Conservation (phyloP, 2,797 vertebrate genomes). For the Allenopithecus nigroviridis region DNA sequence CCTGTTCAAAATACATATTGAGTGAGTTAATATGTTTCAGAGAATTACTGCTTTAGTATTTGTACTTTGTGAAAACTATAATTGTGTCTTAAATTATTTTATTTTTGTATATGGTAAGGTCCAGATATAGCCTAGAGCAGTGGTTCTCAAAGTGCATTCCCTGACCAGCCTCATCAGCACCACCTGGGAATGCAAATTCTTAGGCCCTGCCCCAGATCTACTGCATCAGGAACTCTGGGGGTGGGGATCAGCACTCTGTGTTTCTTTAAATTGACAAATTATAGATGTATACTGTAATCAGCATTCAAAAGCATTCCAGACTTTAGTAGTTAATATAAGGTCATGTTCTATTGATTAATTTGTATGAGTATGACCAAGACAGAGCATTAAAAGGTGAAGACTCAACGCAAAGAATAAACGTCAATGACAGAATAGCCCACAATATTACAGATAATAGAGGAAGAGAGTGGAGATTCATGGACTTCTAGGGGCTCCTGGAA, state of each 20-base stretch:
- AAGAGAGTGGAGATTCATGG: background rate
- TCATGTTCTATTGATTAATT: background rate
- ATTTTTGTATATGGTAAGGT: background rate
- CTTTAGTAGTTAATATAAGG: background rate
- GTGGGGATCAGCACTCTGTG: background rate
- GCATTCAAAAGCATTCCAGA: background rate
- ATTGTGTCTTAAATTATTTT: background rate
- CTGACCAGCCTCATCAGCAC: background rate
- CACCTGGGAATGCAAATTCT: background rate
- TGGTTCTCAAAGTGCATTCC: background rate
- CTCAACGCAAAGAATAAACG: background rate
- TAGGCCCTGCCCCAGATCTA: background rate
- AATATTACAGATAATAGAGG: background rate
- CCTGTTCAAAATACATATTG: background rate
- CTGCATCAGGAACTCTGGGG: background rate
- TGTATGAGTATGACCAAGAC: background rate
- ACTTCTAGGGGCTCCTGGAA: background rate
- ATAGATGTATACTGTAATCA: background rate
- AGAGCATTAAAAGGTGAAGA: background rate
- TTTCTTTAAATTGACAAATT: background rate
- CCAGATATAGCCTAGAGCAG: background rate
- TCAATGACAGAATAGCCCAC: background rate
- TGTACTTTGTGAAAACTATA: background rate
- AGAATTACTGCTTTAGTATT: background rate
- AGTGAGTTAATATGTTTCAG: background rate